These are phyloP conservation scores for Netelia melanura DNA, from an alignment of 2,888 invertebrate genomes.

Conservation along the genomic window DNA sequence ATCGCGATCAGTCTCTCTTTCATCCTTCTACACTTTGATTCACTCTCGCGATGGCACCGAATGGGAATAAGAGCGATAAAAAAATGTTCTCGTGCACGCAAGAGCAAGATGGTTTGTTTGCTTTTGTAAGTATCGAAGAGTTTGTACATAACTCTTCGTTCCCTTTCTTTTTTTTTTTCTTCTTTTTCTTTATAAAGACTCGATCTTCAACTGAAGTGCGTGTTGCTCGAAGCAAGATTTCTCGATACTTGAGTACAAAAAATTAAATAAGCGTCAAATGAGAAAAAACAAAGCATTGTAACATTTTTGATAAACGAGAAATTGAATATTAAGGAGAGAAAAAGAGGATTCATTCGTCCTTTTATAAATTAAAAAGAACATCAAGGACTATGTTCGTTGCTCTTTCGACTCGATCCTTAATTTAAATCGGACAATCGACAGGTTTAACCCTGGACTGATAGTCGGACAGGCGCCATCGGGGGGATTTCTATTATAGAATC, in stretches of 20 bases:
- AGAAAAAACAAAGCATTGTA: not conserved
- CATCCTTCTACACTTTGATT: constrained; percentile 27
- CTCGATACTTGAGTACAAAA: constrained; percentile 15
- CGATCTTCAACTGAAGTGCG: constrained; percentile 10
- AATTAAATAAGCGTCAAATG: not conserved
- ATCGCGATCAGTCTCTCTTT: constrained; percentile 25
- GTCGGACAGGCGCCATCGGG: constrained; percentile 60
- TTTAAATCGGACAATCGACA: constrained; percentile 76
- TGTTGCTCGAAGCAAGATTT: constrained; percentile 23
- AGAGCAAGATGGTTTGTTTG: constrained; percentile 76
- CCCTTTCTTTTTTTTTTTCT: constrained; percentile 7
- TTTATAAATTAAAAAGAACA: constrained; percentile 15
- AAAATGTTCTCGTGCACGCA: constrained; percentile 68
- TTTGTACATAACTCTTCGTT: constrained; percentile 20
- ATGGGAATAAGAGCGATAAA: constrained; percentile 40
- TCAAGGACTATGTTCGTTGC: constrained; percentile 40
- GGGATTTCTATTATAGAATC: constrained; percentile 17
- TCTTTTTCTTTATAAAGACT: constrained; percentile 3
- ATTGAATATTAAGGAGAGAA: not conserved
- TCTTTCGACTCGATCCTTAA: constrained; percentile 69
- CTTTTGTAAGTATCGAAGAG: constrained; percentile 78
- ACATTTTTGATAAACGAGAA: not conserved
- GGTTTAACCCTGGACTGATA: constrained; percentile 70
- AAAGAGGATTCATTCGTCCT: not conserved
- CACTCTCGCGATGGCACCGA: constrained; percentile 38